Evolutionary conservation across 2,888 invertebrate species (phyloP).

Genomic region (Rhynchonema sp.): DNA sequence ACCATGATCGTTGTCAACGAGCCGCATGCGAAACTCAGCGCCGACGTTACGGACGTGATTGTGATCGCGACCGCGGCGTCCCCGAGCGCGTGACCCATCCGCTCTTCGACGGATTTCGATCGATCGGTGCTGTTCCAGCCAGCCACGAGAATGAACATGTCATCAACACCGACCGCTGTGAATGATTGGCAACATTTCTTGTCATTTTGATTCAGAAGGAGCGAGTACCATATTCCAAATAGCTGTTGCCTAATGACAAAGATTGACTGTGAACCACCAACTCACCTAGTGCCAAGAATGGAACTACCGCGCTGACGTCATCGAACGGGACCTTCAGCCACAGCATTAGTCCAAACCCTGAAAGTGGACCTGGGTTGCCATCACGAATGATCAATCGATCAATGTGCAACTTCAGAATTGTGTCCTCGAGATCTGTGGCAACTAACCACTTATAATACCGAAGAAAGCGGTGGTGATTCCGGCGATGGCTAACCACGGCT

Average conservation of each 20-base stretch:
- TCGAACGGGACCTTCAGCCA: constrained; percentile 68
- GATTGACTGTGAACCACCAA: constrained; percentile 10
- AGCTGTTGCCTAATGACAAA: too few species aligned
- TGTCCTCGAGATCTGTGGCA: too few species aligned
- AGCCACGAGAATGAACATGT: constrained; percentile 78
- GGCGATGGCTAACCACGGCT: not conserved
- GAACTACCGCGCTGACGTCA: constrained; percentile 73
- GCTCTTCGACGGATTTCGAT: constrained; percentile 34
- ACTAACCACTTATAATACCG: not conserved
- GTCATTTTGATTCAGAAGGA: not conserved
- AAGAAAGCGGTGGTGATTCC: not conserved
- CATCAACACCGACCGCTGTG: constrained; percentile 75
- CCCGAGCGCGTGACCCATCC: constrained; percentile 64
- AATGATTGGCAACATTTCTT: not conserved
- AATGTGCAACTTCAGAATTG: too few species aligned
- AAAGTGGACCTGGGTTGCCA: too few species aligned
- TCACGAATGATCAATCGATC: too few species aligned
- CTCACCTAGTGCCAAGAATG: constrained; percentile 79
- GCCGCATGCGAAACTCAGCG: constrained; percentile 34
- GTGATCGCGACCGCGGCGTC: constrained; percentile 82
- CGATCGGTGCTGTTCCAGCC: constrained; percentile 48
- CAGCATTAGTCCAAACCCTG: constrained; percentile 64
- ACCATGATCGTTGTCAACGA: constrained; percentile 74
- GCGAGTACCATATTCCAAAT: too few species aligned
- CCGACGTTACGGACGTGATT: constrained; percentile 68